Evolutionary conservation across 2,113 vertebrate genomes (phyloP).

Genomic region (Rhizomys pruinosus): DNA sequence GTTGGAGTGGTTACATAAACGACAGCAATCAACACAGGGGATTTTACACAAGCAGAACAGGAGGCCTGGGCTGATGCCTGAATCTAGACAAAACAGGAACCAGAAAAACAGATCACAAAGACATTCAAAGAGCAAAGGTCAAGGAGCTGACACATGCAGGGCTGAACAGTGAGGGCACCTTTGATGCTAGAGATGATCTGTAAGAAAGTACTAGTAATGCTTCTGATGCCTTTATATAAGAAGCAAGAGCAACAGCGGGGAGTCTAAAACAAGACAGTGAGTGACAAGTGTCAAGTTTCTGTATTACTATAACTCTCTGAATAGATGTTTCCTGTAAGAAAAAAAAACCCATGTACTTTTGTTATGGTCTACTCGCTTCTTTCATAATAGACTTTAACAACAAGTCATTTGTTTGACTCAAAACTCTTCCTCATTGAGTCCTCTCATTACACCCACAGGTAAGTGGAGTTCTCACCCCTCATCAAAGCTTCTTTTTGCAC

Average conservation of each 20-base stretch:
- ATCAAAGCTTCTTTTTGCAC: neutral
- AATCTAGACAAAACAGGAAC: neutral
- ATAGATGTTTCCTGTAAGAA: neutral
- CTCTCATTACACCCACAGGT: neutral
- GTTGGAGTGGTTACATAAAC: conserved; percentile 18
- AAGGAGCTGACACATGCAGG: neutral
- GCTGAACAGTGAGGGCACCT: neutral
- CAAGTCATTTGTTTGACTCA: neutral
- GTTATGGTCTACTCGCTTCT: neutral
- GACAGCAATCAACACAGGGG: neutral
- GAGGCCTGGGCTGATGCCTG: conserved; percentile 3
- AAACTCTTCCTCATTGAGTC: neutral
- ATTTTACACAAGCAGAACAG: conserved; percentile 33
- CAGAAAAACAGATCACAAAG: conserved; percentile 30
- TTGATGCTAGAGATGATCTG: neutral
- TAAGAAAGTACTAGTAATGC: neutral
- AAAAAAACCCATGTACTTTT: neutral
- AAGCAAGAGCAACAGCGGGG: neutral
- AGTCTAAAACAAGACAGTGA: conserved; percentile 3
- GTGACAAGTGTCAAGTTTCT: conserved; percentile 28
- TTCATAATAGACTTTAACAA: conserved; percentile 6
- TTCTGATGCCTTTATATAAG: conserved; percentile 17
- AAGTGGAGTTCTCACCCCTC: too few relatives aligned
- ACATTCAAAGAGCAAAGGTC: neutral
- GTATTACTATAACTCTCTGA: neutral